Conservation (phyloP, 2,888 invertebrate species). For the Acanthosepion lycidas region DNA sequence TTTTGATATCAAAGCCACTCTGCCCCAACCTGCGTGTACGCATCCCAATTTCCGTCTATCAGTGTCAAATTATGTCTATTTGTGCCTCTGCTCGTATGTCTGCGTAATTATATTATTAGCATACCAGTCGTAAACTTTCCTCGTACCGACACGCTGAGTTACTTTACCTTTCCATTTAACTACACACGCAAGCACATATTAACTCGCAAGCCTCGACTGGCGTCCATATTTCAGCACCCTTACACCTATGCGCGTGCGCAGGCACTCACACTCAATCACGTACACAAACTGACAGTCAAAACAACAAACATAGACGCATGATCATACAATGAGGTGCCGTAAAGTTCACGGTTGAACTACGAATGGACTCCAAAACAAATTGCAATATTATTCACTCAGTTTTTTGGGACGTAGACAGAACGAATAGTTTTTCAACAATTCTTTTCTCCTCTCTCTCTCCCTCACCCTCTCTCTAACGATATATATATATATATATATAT, state of each 20-base stretch:
- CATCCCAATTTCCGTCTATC: conserved; percentile 4
- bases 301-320: no score
- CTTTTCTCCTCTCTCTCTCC: no score
- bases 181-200: neutral
- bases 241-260: neutral
- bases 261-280: neutral
- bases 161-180: neutral
- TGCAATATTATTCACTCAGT: no score
- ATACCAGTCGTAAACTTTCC: neutral
- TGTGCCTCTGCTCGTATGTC: neutral
- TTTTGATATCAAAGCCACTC: neutral
- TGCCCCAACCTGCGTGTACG: neutral
- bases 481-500: no score
- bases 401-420: no score
- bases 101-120: neutral
- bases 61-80: conserved; percentile 22
- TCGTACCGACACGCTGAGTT: neutral
- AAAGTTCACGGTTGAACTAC: no score
- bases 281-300: neutral
- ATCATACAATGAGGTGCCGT: no score
- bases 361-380: no score
- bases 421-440: no score
- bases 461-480: no score
- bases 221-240: neutral
- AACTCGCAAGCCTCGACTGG: neutral